These are phyloP conservation scores for Lycopodina hypogea DNA, from an alignment of 37 sponge, comb jelly and placozoan genomes.

Conservation along the genomic window DNA sequence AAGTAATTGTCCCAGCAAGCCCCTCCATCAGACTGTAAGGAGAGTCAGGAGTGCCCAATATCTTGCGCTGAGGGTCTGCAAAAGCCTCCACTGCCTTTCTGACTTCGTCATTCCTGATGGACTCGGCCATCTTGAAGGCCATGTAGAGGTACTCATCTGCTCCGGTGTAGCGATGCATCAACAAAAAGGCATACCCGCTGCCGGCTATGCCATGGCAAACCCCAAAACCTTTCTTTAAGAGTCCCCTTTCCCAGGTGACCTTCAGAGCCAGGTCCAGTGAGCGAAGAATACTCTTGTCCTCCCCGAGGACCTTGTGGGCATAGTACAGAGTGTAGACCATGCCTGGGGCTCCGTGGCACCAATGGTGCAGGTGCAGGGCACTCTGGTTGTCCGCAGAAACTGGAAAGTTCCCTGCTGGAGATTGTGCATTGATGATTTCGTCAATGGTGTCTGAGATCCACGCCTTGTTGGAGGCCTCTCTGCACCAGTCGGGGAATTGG, in stretches of 20 bases:
- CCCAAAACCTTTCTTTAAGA: conserved; percentile 69
- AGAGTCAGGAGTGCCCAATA: conserved; percentile 27
- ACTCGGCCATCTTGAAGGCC: conserved; percentile 41
- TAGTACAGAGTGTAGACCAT: conserved; percentile 46
- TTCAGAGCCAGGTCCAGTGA: conserved; percentile 39
- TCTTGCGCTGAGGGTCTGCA: conserved; percentile 23
- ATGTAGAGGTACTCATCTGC: conserved; percentile 40
- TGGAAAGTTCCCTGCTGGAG: conserved; percentile 65
- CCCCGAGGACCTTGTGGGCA: conserved; percentile 42
- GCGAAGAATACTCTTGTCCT: conserved; percentile 21
- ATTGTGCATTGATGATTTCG: conserved; percentile 43
- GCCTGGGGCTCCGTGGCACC: conserved; percentile 88
- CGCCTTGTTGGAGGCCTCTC: conserved; percentile 11
- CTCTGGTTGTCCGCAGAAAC: background rate
- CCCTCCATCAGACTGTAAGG: conserved; percentile 62
- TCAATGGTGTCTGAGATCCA: conserved; percentile 39
- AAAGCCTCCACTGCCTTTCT: conserved; percentile 1
- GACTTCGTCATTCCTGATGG: conserved; percentile 15
- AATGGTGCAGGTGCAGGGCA: conserved; percentile 64
- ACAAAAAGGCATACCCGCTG: conserved; percentile 77
- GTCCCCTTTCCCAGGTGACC: conserved; percentile 69
- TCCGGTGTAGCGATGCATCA: conserved; percentile 34
- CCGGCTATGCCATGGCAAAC: conserved; percentile 78
- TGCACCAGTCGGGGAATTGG: conserved; percentile 38
- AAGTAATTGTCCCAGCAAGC: conserved; percentile 68